phyloP scores from a whole-genome alignment of 2,888 invertebrate species.

The Lepidonotus clava region DNA sequence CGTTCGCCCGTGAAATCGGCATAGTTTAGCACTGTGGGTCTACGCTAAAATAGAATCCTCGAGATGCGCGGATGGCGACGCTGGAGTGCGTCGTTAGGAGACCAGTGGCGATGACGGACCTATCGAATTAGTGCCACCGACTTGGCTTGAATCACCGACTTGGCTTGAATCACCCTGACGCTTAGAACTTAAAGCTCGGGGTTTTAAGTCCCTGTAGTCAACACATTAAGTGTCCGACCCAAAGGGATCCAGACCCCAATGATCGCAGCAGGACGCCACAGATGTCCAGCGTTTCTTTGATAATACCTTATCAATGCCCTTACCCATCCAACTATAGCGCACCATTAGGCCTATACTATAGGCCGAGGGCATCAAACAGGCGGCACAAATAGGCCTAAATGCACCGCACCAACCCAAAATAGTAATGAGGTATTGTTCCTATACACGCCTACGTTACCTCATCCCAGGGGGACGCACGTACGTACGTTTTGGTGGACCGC shows the following conservation, averaged over 20 bases:
- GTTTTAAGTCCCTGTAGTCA: not conserved
- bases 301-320: too few relatives aligned
- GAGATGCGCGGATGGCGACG: not conserved
- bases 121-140: constrained; percentile 33
- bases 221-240: not conserved
- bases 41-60: not conserved
- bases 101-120: not conserved
- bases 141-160: constrained; percentile 18
- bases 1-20: not conserved
- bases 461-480: too few relatives aligned
- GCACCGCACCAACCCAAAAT: too few relatives aligned
- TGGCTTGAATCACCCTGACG: constrained; percentile 12
- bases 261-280: not conserved
- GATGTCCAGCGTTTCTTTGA: too few relatives aligned
- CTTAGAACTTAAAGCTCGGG: not conserved
- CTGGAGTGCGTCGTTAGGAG: not conserved
- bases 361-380: too few relatives aligned
- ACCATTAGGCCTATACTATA: too few relatives aligned
- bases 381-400: too few relatives aligned
- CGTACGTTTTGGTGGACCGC: too few relatives aligned
- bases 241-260: not conserved
- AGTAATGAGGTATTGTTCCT: too few relatives aligned
- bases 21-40: constrained; percentile 4
- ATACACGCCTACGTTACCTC: too few relatives aligned
- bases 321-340: too few relatives aligned